phyloP scores from a whole-genome alignment of 1,140 invertebrate genomes.

The Procambarus virginalis region DNA sequence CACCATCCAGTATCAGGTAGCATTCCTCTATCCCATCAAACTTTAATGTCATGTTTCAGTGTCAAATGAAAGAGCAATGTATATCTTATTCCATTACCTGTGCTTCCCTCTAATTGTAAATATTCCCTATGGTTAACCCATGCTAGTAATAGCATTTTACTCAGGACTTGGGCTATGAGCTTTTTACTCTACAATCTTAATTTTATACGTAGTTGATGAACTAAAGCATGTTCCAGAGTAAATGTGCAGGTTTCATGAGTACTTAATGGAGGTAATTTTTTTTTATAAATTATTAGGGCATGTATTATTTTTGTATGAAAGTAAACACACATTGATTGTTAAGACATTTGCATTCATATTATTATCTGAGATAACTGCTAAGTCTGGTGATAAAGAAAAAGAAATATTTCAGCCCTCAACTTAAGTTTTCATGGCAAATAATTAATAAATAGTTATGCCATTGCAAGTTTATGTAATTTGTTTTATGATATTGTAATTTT shows the following conservation, averaged over 20 bases:
- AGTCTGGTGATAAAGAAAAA: not conserved
- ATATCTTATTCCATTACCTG: not conserved
- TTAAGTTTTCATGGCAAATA: not conserved
- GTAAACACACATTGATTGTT: not conserved
- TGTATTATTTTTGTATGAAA: not conserved
- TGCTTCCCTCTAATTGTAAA: conserved; percentile 10
- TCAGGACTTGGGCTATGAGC: conserved; percentile 11
- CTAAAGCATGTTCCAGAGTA: not conserved
- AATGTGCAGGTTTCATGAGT: not conserved
- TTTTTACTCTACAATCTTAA: conserved; percentile 2
- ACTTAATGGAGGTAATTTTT: not conserved
- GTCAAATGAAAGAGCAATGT: conserved; percentile 6
- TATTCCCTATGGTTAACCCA: conserved; percentile 1
- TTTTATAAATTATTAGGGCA: not conserved
- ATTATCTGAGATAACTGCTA: not conserved
- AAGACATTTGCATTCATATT: not conserved
- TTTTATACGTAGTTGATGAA: not conserved
- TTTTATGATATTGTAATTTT: no score
- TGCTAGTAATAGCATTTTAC: conserved; percentile 6
- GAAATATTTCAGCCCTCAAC: not conserved
- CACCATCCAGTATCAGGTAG: conserved; percentile 11
- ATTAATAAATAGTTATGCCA: not conserved
- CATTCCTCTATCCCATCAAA: not conserved
- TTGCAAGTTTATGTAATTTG: not conserved
- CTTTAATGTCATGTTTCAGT: conserved; percentile 5